Base-by-base conservation (phyloP, 2,113 vertebrate genomes). In the Periophthalmodon schlosseri region DNA sequence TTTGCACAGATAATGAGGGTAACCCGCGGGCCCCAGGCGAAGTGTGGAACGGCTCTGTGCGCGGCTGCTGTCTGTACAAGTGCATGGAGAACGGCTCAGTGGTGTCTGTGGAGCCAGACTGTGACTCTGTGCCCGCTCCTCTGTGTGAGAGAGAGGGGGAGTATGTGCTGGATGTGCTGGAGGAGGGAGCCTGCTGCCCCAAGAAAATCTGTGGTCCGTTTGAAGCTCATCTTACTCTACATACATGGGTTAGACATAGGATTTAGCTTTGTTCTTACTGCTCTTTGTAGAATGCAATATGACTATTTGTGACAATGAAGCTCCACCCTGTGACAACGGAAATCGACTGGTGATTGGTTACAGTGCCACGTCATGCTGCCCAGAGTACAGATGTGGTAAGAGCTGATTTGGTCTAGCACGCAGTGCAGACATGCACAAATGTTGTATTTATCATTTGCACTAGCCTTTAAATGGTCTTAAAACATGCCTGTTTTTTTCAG, bases 41-140 rank as follows among this genome's bases (percentile, higher is more conserved):
- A 83, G 82, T 95, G 82, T 99, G 98, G 98, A 97, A 96, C 78
- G 95, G 93, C 46, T 96, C 97, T 7, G 9, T 79, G 36, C 95
- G 94, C n/a, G 87, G 96, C 69, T 99, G 98, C 49, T 97, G 96
- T 69, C 93, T 98, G 70, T 97, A 96, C 70, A 87, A 79, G 50
- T 99, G 98, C 75, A 82, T 96, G 88, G 96, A 95, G 87, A 96
- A 98, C 72, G 96, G 98, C 79, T 97, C 93, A n/a, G 90, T 98
- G 77, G 86, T 96, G 79, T 91, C 95, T 8, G 78, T 96, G 56
- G 96, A 97, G 69, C 95, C 96, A 14, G 94, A 96, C 49, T 99
- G 98, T 79, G 87, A 72, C 12, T 76, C 95, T n/a, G 91, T 95
- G 49, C 87, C 93, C 1, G 39, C 88, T 0, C 96, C 93, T 0